Evolutionary conservation across 2,797 vertebrate genomes (phyloP), one percentile per base, ranked within the genome.

Genomic region (Uromys caudimaculatus): DNA sequence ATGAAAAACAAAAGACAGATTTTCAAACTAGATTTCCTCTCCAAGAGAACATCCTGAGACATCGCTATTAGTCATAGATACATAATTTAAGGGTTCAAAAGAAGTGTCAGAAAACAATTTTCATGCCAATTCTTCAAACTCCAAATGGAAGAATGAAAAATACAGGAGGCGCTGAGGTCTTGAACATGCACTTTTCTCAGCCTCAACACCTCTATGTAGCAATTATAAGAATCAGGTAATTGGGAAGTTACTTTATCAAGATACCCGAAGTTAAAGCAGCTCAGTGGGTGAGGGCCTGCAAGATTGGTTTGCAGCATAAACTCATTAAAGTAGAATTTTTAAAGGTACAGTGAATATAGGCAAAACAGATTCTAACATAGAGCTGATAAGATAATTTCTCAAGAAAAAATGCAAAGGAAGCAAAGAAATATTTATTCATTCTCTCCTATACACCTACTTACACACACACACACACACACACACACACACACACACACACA

Each of bases 71-170:
- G 96, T 97, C 97, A 98, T 96, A 97, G 97, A 96, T 97, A 95
- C 97, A 96, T 97, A 98, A 97, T 98, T 97, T 98, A 97, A 97
- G 89, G 89, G 97, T 97, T 97, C 97, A 97, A 97, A 97, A 97
- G 97, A 97, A 96, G 87, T 97, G 97, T 97, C 98, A 97, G 97
- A 96, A 97, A 97, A 98, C 97, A 98, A 97, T 98, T 97, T 98
- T 96, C 97, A 96, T 95, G 95, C 97, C 96, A 97, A 97, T 98
- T 97, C 97, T 97, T 98, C 97, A 97, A 97, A 97, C 97, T 97
- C 96, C 95, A 71, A 97, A 96, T 95, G 92, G 92, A 97, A 81
- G 90, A 60, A 93, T 97, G 96, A 97, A 96, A 97, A 97, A 97
- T 94, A 94, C n/a, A 73, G 95, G 79, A 78, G 89, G 90, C 47